Percentiles rank a stretch among this genome's conserved stretches.
Conservation (phyloP, 1,140 invertebrate species). For the Chironomus striatipennis region DNA sequence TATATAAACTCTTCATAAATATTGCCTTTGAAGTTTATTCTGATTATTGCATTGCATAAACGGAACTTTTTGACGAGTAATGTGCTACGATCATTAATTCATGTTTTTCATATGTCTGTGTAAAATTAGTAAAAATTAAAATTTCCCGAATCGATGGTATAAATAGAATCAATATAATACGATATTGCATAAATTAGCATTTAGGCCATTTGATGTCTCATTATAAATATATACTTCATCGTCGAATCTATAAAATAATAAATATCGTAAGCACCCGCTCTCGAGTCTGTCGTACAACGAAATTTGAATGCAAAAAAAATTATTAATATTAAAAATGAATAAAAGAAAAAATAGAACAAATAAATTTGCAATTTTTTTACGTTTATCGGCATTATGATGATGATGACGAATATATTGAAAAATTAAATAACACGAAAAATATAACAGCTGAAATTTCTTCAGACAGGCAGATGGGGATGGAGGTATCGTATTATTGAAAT, state of each 20-base stretch:
- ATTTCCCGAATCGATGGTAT: background rate
- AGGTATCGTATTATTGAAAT: background rate
- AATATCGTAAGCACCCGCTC: too few relatives aligned
- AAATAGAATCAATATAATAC: constrained; percentile 9
- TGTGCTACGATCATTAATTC: background rate
- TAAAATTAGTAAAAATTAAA: background rate
- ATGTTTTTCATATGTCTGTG: background rate
- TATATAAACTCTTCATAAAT: too few relatives aligned
- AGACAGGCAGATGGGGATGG: background rate
- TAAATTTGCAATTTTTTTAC: too few relatives aligned
- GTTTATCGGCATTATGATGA: background rate
- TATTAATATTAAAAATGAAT: too few relatives aligned
- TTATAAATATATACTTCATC: constrained; percentile 2
- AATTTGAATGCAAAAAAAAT: too few relatives aligned
- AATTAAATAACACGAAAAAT: background rate
- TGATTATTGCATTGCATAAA: background rate
- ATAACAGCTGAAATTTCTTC: background rate
- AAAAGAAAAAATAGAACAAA: too few relatives aligned
- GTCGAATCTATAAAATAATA: too few relatives aligned
- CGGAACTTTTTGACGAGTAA: background rate
- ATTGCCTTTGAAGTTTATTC: too few relatives aligned
- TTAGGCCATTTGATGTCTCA: background rate
- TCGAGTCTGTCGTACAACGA: too few relatives aligned
- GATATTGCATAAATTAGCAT: background rate
- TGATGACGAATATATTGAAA: background rate